Percentiles rank a stretch among this genome's conserved stretches.
phyloP scores from a whole-genome alignment of 92 coral and sea anemone species.

The Palythoa grandis region DNA sequence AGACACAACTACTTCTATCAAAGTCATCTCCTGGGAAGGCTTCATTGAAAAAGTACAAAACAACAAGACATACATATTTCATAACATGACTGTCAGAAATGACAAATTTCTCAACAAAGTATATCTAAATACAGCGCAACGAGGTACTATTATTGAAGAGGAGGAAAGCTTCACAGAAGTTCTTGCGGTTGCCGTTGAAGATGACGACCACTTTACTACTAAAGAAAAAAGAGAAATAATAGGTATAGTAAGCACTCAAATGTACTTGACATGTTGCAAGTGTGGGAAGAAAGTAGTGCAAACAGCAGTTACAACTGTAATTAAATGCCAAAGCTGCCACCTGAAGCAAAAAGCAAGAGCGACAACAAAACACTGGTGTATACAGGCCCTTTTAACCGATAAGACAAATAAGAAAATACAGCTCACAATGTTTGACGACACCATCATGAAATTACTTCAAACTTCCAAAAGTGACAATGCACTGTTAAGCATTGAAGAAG shows the following conservation, averaged over 20 bases:
- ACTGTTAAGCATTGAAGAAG: constrained; percentile 15
- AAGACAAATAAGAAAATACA: constrained; percentile 15
- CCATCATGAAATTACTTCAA: constrained; percentile 33
- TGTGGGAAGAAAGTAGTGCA: constrained; percentile 17
- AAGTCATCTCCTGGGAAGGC: constrained; percentile 28
- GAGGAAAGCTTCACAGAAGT: constrained; percentile 28
- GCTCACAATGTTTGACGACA: constrained; percentile 14
- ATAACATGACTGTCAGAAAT: too few relatives aligned
- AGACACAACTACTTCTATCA: too few relatives aligned
- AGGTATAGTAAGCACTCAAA: constrained; percentile 14
- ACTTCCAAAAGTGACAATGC: constrained; percentile 5
- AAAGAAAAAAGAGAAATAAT: background rate
- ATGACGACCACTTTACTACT: constrained; percentile 26
- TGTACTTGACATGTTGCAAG: constrained; percentile 10
- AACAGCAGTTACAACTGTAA: constrained; percentile 4
- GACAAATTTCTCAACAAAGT: constrained; percentile 24
- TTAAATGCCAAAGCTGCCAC: constrained; percentile 9
- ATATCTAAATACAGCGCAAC: constrained; percentile 25
- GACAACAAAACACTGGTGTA: constrained; percentile 15
- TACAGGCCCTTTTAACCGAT: constrained; percentile 12
- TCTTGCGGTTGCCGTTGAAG: constrained; percentile 23
- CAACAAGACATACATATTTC: constrained; percentile 11
- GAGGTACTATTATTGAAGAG: constrained; percentile 6
- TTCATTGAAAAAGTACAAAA: constrained; percentile 27
- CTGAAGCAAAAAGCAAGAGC: constrained; percentile 20